Evolutionary conservation across 37 sponge, comb jelly and placozoan genomes (phyloP).

Genomic region (Chondrilla cf. caribensis): DNA sequence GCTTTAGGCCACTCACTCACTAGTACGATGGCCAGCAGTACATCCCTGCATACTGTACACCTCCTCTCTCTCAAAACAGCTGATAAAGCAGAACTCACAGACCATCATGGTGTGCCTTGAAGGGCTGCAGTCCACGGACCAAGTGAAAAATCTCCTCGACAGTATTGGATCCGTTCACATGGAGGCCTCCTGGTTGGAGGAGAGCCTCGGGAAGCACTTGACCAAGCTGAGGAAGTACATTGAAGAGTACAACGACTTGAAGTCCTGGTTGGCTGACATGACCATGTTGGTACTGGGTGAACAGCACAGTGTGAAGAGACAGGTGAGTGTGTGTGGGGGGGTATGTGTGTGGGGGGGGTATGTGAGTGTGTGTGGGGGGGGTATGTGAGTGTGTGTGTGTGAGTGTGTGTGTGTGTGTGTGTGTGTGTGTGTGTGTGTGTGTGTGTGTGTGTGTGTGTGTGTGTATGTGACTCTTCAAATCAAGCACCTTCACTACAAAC

Average conservation of each 20-base stretch:
- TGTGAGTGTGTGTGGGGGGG: conserved; percentile 20
- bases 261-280: conserved; percentile 21
- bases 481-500: no score
- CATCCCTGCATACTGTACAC: not conserved
- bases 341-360: conserved; percentile 23
- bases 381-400: conserved; percentile 25
- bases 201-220: not conserved
- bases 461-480: no score
- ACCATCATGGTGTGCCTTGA: not conserved
- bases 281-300: not conserved
- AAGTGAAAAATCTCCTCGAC: not conserved
- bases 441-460: conserved; percentile 8
- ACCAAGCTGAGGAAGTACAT: not conserved
- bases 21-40: not conserved
- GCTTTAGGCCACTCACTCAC: not conserved
- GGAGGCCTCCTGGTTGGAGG: not conserved
- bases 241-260: not conserved
- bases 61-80: not conserved
- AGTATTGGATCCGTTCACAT: not conserved
- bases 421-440: conserved; percentile 16
- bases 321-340: conserved; percentile 14
- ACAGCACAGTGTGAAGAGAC: conserved; percentile 22
- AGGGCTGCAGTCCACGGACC: not conserved
- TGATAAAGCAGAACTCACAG: not conserved
- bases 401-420: conserved; percentile 27